Percentiles rank a stretch among this genome's conserved stretches.
Evolutionary conservation across 2,113 vertebrate genomes (phyloP).

Genomic region (Beaufortia kweichowensis): DNA sequence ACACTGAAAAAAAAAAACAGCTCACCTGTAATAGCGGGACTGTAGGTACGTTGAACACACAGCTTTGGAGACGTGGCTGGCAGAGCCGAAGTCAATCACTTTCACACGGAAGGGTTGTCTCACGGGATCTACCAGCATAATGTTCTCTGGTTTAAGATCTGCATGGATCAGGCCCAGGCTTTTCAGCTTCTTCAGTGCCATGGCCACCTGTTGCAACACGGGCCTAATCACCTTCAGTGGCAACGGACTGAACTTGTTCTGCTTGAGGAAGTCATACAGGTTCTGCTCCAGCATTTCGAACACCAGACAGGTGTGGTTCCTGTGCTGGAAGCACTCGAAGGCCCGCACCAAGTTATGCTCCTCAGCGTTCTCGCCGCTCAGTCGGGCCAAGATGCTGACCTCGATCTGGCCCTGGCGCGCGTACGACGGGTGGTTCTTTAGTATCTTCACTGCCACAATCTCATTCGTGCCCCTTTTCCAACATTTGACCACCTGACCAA

Average conservation of each 20-base stretch:
- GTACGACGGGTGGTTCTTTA: slow-evolving; percentile 98
- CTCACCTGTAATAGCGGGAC: slow-evolving; percentile 97
- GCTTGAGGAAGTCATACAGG: slow-evolving; percentile 96
- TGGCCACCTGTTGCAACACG: slow-evolving; percentile 94
- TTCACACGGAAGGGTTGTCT: slow-evolving; percentile 96
- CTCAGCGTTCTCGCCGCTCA: slow-evolving; percentile 94
- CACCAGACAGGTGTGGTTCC: slow-evolving; percentile 92
- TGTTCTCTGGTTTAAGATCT: slow-evolving; percentile 98
- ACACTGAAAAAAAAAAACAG: no score
- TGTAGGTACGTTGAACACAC: slow-evolving; percentile 97
- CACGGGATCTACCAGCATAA: slow-evolving; percentile 98
- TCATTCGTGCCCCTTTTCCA: slow-evolving; percentile 95
- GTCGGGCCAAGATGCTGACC: slow-evolving; percentile 91
- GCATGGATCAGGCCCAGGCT: slow-evolving; percentile 97
- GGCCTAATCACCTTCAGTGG: slow-evolving; percentile 95
- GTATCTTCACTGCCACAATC: slow-evolving; percentile 93
- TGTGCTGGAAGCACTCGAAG: slow-evolving; percentile 96
- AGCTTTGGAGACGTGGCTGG: slow-evolving; percentile 97
- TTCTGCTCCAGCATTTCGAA: slow-evolving; percentile 99
- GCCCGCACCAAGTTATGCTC: slow-evolving; percentile 95
- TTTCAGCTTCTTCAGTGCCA: slow-evolving; percentile 95
- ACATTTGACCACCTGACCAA: slow-evolving; percentile 98
- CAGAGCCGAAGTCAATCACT: slow-evolving; percentile 97
- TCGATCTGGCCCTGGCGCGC: slow-evolving; percentile 97
- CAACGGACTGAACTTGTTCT: slow-evolving; percentile 98